Base-by-base conservation (phyloP, 1,140 invertebrate genomes). In the Heliconius eleuchia region DNA sequence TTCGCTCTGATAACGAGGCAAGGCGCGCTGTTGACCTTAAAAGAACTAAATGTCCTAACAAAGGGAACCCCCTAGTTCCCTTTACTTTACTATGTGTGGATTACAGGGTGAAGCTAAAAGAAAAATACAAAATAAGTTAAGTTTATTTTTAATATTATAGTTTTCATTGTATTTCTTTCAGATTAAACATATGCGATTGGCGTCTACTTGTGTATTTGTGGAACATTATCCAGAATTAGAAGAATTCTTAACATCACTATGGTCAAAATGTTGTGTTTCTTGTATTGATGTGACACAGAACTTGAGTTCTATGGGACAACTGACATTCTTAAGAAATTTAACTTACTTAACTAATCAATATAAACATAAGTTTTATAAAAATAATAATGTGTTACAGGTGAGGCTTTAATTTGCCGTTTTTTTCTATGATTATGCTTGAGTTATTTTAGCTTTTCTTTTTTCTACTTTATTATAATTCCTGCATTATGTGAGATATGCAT, bases 241-340 rank as follows among this genome's bases (percentile, higher is more conserved):
- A 55, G 80, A 83, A 8, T 77, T 73, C n/a, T 11, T 92, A 39
- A 60, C 87, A 5, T 82, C 82, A 30, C 74, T 82, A 1, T 93
- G 91, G 92, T 23, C 72, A 7, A 88, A 87, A 73, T 78, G 72
- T 8, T 93, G 91, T 76, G 82, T 83, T 46, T 79, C 72, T 71
- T 82, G 84, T 78, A 80, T 66, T 6, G 60, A 46, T 57, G 37
- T 79, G 16, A 16, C 74, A 19, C 37, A 87, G 1, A 55, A 84
- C 50, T 75, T 46, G 16, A 77, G 77, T 37, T 80, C 73, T 16
- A 9, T 87, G 52, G 88, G 85, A 83, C 88, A 84, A 55, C 84
- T 83, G 18, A 80, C 83, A 27, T 91, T 87, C 73, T 19, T 92
- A n/a, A 81, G 86, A 80, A 87, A 84, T 39, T 77, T 93, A 37